These are phyloP conservation scores for Mystacides longicornis DNA, from an alignment of 2,888 invertebrate species.

Conservation along the genomic window DNA sequence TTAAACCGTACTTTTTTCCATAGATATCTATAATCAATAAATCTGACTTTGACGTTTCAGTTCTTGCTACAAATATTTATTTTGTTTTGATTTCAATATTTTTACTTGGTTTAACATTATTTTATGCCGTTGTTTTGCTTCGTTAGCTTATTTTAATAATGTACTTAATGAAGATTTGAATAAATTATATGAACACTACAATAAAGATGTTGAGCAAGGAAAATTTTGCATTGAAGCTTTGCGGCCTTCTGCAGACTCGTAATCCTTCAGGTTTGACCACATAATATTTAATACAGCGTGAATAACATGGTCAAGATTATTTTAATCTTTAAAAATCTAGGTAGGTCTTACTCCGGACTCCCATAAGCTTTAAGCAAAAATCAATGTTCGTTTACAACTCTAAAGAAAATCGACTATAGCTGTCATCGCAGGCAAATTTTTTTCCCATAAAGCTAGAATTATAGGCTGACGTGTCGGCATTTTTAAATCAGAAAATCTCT, in stretches of 20 bases:
- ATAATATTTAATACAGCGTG: too few species aligned
- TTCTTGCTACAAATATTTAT: background rate
- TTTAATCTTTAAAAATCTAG: too few species aligned
- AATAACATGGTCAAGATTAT: too few species aligned
- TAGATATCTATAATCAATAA: background rate
- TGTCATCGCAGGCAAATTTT: too few species aligned
- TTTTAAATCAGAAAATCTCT: too few species aligned
- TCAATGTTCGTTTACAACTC: too few species aligned
- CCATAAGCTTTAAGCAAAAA: too few species aligned
- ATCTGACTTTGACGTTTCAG: background rate
- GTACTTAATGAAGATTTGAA: too few species aligned
- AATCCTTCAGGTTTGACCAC: conserved; percentile 10
- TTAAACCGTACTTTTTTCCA: background rate
- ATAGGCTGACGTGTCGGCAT: too few species aligned
- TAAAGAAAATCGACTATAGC: too few species aligned
- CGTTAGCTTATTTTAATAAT: background rate
- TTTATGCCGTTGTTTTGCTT: background rate
- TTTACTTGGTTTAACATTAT: background rate
- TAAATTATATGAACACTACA: background rate
- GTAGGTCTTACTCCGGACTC: too few species aligned
- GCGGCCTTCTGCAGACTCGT: conserved; percentile 43
- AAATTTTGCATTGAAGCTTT: conserved; percentile 53
- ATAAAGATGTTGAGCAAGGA: conserved; percentile 32
- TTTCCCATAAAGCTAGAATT: too few species aligned
- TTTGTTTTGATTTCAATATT: background rate